phyloP scores from a whole-genome alignment of 1,140 invertebrate species.

The Drosophila lacteicornis region DNA sequence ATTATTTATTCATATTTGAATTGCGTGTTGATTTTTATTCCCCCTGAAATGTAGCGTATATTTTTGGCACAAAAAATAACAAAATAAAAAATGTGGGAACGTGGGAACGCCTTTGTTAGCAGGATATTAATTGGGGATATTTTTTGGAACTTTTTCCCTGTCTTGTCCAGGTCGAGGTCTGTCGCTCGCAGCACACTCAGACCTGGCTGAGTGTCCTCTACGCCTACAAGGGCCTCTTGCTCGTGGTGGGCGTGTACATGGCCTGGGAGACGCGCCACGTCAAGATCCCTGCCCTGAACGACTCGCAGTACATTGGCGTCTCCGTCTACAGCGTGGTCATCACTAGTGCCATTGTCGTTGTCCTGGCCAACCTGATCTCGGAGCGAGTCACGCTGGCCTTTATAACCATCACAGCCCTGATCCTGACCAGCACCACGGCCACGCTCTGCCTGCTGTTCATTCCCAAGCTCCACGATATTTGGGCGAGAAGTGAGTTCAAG shows the following conservation, averaged over 20 bases:
- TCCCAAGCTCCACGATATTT: conserved; percentile 91
- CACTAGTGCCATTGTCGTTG: conserved; percentile 93
- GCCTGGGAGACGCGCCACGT: conserved; percentile 99
- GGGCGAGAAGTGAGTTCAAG: conserved; percentile 86
- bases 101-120: too few relatives aligned
- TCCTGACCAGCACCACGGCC: conserved; percentile 93
- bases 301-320: conserved; percentile 98
- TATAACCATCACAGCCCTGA: conserved; percentile 92
- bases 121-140: too few relatives aligned
- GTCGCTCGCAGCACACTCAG: conserved; percentile 92
- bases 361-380: conserved; percentile 93
- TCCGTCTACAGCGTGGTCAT: conserved; percentile 97
- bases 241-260: conserved; percentile 97
- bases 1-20: background rate
- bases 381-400: conserved; percentile 94
- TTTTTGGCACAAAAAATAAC: background rate
- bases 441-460: conserved; percentile 94
- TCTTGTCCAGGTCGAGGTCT: conserved; percentile 91
- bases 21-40: background rate
- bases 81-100: background rate
- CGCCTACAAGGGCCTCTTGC: conserved; percentile 94
- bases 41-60: background rate
- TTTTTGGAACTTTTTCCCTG: background rate
- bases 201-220: conserved; percentile 95
- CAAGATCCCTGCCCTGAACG: conserved; percentile 98